Percentiles rank a stretch among this genome's conserved stretches.
These are phyloP conservation scores for Orbicella faveolata DNA, from an alignment of 64 coral and sea anemone genomes.

Conservation along the genomic window DNA sequence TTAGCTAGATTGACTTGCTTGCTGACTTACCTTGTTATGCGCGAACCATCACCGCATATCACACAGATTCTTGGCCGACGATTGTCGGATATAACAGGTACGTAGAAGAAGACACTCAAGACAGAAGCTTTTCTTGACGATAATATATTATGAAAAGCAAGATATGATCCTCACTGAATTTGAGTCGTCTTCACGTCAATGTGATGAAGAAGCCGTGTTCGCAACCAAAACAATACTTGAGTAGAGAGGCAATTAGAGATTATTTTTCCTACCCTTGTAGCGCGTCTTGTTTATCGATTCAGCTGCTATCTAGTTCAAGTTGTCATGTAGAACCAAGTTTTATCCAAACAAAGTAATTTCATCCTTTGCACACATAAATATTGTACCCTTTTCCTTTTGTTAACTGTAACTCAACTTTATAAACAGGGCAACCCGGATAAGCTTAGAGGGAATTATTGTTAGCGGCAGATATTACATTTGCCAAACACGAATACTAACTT, in stretches of 20 bases:
- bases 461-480: neutral
- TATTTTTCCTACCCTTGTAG: neutral
- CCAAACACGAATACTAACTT: constrained; percentile 22
- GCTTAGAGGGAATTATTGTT: neutral
- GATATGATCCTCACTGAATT: neutral
- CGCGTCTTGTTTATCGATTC: neutral
- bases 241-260: constrained; percentile 9
- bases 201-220: neutral
- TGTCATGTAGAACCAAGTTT: neutral
- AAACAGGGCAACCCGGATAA: constrained; percentile 2
- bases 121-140: neutral
- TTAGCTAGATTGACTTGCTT: too few relatives aligned
- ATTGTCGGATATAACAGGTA: neutral
- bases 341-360: constrained; percentile 30
- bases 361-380: constrained; percentile 10
- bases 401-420: constrained; percentile 2
- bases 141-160: neutral
- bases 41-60: too few relatives aligned
- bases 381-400: constrained; percentile 29
- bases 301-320: constrained; percentile 6
- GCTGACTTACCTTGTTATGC: too few relatives aligned
- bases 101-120: neutral
- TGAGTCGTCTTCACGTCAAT: neutral
- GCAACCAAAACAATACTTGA: constrained; percentile 25
- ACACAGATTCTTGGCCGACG: neutral